phyloP scores from a whole-genome alignment of 2,113 vertebrate genomes.

The Blennius ocellaris region DNA sequence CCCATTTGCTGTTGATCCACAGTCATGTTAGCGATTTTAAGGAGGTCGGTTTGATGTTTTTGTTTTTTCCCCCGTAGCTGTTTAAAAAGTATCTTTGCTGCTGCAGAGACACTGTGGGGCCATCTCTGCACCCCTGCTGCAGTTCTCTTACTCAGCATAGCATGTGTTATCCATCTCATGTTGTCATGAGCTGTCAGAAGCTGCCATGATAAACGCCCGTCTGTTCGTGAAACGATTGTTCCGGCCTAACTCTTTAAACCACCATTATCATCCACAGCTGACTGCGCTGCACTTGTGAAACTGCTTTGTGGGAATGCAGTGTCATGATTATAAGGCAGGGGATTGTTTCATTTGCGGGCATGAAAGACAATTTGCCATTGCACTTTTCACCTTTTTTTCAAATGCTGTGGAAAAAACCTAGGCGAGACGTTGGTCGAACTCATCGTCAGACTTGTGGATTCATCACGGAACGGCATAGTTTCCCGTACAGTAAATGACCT shows the following conservation, averaged over 20 bases:
- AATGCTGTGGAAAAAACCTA: too few relatives aligned
- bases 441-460: slow-evolving; percentile 26
- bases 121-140: slow-evolving; percentile 32
- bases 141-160: slow-evolving; percentile 45
- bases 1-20: too few relatives aligned
- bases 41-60: slow-evolving; percentile 24
- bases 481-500: slow-evolving; percentile 34
- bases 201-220: slow-evolving; percentile 58
- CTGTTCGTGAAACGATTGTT: slow-evolving; percentile 54
- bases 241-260: slow-evolving; percentile 54
- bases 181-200: slow-evolving; percentile 65
- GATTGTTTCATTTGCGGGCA: slow-evolving; percentile 31
- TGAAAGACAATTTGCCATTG: slow-evolving; percentile 33
- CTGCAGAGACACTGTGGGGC: slow-evolving; percentile 41
- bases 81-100: slow-evolving; percentile 43
- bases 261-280: too few relatives aligned
- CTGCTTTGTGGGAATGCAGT: slow-evolving; percentile 23
- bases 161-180: slow-evolving; percentile 68
- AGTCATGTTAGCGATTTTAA: too few relatives aligned
- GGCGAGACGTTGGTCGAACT: slow-evolving; percentile 22
- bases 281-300: too few relatives aligned
- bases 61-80: slow-evolving; percentile 30
- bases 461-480: slow-evolving; percentile 44
- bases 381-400: slow-evolving; percentile 18
- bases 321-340: slow-evolving; percentile 43